These are phyloP conservation scores for Corydoras sp. DNA, from an alignment of 2,113 vertebrate genomes.

Conservation along the genomic window DNA sequence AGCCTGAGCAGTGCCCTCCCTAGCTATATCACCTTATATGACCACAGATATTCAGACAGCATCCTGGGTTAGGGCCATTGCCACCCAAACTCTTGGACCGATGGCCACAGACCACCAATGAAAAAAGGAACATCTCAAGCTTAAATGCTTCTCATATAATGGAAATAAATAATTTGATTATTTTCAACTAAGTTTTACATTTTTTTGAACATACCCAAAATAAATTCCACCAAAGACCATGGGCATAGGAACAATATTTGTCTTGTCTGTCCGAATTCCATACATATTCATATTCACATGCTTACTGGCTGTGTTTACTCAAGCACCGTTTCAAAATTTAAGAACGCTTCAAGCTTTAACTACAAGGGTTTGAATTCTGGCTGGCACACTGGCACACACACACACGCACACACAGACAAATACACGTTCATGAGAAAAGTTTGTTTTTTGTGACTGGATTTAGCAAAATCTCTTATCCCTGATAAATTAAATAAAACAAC, in stretches of 20 bases:
- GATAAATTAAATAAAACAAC: not conserved
- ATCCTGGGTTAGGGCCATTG: no score
- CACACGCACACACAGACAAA: slow-evolving; percentile 1
- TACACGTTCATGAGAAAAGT: not conserved
- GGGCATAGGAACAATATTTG: slow-evolving; percentile 24
- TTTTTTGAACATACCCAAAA: slow-evolving; percentile 23
- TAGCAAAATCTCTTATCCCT: slow-evolving; percentile 12
- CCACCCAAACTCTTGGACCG: no score
- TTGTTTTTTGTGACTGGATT: slow-evolving; percentile 4
- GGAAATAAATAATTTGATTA: not conserved
- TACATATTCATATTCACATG: slow-evolving; percentile 36
- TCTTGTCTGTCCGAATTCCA: slow-evolving; percentile 33
- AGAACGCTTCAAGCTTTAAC: slow-evolving; percentile 25
- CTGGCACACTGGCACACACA: not conserved
- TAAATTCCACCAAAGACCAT: slow-evolving; percentile 22
- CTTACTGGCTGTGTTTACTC: slow-evolving; percentile 36
- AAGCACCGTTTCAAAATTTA: slow-evolving; percentile 35
- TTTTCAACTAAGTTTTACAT: slow-evolving; percentile 19
- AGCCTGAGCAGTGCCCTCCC: no score
- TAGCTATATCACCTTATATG: no score
- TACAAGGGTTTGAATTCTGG: slow-evolving; percentile 15
- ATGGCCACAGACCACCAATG: no score
- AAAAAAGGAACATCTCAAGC: no score
- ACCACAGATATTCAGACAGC: no score
- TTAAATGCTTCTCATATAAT: slow-evolving; percentile 19